These are phyloP conservation scores for Sebastes diploproa DNA, from an alignment of 2,797 vertebrate species.

Conservation along the genomic window DNA sequence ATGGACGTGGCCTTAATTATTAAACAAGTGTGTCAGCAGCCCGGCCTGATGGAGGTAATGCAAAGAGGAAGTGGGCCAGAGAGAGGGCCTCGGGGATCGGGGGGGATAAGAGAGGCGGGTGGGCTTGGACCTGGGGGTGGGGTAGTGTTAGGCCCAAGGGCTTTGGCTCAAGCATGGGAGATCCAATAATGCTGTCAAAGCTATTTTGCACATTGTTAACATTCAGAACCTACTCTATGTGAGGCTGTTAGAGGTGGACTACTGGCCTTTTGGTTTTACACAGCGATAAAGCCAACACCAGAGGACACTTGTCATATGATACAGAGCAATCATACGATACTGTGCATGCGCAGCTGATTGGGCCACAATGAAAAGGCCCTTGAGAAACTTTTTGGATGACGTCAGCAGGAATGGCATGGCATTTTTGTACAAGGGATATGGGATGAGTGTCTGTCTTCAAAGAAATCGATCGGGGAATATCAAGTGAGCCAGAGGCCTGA, in stretches of 20 bases:
- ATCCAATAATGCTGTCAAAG: conserved; percentile 73
- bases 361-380: conserved; percentile 46
- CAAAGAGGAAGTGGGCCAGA: conserved; percentile 81
- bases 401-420: conserved; percentile 58
- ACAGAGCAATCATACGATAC: conserved; percentile 51
- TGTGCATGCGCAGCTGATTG: conserved; percentile 48
- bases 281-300: conserved; percentile 19
- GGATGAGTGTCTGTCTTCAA: conserved; percentile 69
- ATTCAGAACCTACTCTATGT: conserved; percentile 30
- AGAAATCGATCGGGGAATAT: conserved; percentile 72
- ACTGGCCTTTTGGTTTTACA: conserved; percentile 19
- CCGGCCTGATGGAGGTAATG: conserved; percentile 84
- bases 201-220: conserved; percentile 65
- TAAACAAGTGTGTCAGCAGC: conserved; percentile 86
- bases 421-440: conserved; percentile 61
- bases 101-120: conserved; percentile 54
- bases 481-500: conserved; percentile 75
- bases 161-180: conserved; percentile 52
- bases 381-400: conserved; percentile 69
- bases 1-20: conserved; percentile 85
- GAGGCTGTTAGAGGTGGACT: conserved; percentile 34
- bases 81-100: conserved; percentile 64
- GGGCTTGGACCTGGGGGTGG: conserved; percentile 61
- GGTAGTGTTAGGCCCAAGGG: conserved; percentile 53
- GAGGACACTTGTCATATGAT: conserved; percentile 65